Conservation (phyloP, 2,113 vertebrate species). For the Protobothrops flavoviridis region DNA sequence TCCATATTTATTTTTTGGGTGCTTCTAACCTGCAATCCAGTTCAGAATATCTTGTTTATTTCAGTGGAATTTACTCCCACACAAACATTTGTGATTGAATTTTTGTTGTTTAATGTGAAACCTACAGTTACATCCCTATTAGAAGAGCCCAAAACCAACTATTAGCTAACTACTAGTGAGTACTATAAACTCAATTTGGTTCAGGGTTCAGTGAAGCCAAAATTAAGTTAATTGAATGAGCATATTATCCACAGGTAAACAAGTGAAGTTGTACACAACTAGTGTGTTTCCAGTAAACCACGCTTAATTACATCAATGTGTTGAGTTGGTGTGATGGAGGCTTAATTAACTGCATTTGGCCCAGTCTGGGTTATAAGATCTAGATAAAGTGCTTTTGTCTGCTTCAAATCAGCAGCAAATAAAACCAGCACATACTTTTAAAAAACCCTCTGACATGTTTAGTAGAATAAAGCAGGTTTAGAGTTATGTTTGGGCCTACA, state of each 20-base stretch:
- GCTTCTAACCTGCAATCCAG: not conserved
- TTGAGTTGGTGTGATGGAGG: not conserved
- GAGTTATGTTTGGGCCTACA: not conserved
- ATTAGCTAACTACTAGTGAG: not conserved
- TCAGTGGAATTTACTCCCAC: not conserved
- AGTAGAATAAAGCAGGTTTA: not conserved
- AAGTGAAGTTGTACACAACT: not conserved
- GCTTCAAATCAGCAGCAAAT: not conserved
- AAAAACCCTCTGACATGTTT: not conserved
- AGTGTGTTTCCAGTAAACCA: not conserved
- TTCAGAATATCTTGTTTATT: not conserved
- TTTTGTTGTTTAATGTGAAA: not conserved
- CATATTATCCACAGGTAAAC: not conserved
- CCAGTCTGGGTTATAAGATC: not conserved
- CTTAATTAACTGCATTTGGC: not conserved
- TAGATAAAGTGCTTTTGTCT: not conserved
- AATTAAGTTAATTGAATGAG: not conserved
- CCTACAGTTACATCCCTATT: not conserved
- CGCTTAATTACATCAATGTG: not conserved
- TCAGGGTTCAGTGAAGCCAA: not conserved
- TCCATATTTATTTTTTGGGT: not conserved
- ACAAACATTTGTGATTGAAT: not conserved
- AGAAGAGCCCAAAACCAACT: not conserved
- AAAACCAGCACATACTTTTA: not conserved
- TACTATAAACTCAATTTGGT: not conserved